Conservation (phyloP, 2,113 vertebrate genomes). For the Heloderma charlesbogerti region DNA sequence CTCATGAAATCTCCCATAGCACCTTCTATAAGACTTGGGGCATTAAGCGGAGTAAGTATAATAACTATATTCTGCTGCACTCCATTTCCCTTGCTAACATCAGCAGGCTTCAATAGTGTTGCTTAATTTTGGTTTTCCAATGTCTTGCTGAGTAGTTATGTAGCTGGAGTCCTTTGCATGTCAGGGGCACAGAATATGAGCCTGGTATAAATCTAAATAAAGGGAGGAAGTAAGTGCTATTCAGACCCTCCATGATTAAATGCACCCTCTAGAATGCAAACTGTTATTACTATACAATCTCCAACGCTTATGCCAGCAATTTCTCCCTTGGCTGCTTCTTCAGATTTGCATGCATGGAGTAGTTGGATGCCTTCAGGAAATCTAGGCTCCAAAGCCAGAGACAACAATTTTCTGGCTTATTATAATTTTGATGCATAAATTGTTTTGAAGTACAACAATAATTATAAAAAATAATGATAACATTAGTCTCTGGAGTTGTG, state of each 20-base stretch:
- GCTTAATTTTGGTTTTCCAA: background rate
- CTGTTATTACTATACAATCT: slow-evolving; percentile 2
- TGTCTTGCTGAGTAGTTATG: background rate
- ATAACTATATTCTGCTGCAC: background rate
- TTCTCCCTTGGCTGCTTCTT: slow-evolving; percentile 26
- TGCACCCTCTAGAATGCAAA: background rate
- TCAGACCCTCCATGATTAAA: slow-evolving; percentile 1
- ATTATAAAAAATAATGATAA: slow-evolving; percentile 29
- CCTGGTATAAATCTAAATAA: background rate
- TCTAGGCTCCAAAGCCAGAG: slow-evolving; percentile 10
- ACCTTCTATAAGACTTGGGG: background rate
- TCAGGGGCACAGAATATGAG: background rate
- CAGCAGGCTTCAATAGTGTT: background rate
- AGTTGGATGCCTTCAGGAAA: slow-evolving; percentile 20
- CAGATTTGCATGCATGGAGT: slow-evolving; percentile 10
- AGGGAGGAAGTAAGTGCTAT: background rate
- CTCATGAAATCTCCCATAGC: background rate
- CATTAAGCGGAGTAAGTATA: background rate
- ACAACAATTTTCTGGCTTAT: slow-evolving; percentile 40
- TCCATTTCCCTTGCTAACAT: background rate
- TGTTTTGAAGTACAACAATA: slow-evolving; percentile 28
- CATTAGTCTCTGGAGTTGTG: slow-evolving; percentile 6
- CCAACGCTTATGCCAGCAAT: background rate
- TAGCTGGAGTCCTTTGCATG: background rate
- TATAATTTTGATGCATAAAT: slow-evolving; percentile 29